Evolutionary conservation across 2,113 vertebrate genomes (phyloP), one percentile per base, ranked within the genome.

Genomic region (Cottus gobio): DNA sequence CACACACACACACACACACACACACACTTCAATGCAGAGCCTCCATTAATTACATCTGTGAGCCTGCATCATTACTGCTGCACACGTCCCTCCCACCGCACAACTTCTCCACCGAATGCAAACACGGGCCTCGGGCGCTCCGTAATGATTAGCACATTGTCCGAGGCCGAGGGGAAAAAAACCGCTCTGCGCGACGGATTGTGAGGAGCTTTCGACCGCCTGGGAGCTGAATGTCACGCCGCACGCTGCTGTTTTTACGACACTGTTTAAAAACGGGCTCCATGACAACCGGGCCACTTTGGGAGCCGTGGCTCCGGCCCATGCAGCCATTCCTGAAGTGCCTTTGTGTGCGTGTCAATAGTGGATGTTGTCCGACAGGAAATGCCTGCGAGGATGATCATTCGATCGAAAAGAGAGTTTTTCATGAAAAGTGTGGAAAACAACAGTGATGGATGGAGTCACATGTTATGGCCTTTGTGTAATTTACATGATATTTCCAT

Each of bases 141-240:
- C 84, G 37, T 93, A 93, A 92, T 93, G 87, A 92, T 92, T 89
- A 87, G 83, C 91, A 90, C 80, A 89, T 90, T 90, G 87, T 88
- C 78, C 50, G 12, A 66, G 71, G 71, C 44, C 22, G 57, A 86
- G 75, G 75, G 75, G 61, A 85, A 81, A 83, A n/a, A 8, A 37
- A 37, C 36, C 15, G 31, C 79, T 85, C 28, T 4, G 70, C 83
- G 85, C 36, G 79, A 85, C 87, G 79, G 77, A 90, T 71, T 85
- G 78, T 77, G 76, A 77, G 68, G 69, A 71, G 37, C 83, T 74
- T 71, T 61, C 71, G 73, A 83, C 61, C 30, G 71, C 79, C 83
- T 80, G 77, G 22, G 42, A 85, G 81, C 87, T 7, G 54, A 85
- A 81, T 73, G 83, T 84, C 84, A 78, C 68, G 16, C 68, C 13